Conservation (phyloP, 2,797 vertebrate species). For the Kryptopterus vitreolus region DNA sequence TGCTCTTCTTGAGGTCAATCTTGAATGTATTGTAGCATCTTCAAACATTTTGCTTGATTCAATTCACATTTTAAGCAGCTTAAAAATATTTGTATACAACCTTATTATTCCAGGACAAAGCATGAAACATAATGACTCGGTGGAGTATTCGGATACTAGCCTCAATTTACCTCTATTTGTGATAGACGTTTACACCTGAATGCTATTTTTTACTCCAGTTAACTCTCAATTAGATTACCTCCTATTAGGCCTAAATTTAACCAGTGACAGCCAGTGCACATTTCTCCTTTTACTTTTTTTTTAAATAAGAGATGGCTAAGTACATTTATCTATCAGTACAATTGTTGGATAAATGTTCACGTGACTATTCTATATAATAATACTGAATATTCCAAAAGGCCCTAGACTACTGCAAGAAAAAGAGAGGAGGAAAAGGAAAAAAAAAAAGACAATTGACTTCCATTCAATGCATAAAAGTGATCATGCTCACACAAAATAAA, state of each 20-base stretch:
- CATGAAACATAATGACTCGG: neutral
- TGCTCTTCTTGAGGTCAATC: too few species aligned
- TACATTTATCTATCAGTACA: neutral
- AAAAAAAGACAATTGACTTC: neutral
- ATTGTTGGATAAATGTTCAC: neutral
- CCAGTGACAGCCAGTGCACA: neutral
- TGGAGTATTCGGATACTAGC: neutral
- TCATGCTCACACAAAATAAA: neutral
- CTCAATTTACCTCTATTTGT: conserved; percentile 1
- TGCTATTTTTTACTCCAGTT: neutral
- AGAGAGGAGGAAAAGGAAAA: too few species aligned
- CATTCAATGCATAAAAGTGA: neutral
- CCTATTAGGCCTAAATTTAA: neutral
- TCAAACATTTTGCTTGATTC: too few species aligned
- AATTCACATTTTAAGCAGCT: too few species aligned
- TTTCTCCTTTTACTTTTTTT: neutral
- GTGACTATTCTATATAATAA: neutral
- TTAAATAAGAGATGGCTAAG: neutral
- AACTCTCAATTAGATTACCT: neutral
- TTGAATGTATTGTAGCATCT: too few species aligned
- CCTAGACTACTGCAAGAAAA: neutral
- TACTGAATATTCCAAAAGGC: neutral
- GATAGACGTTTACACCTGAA: neutral
- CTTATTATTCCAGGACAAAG: neutral
- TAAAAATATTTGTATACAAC: neutral